These are phyloP conservation scores for Hypotaenidia okinawae DNA, from an alignment of 2,797 vertebrate species.

Conservation along the genomic window DNA sequence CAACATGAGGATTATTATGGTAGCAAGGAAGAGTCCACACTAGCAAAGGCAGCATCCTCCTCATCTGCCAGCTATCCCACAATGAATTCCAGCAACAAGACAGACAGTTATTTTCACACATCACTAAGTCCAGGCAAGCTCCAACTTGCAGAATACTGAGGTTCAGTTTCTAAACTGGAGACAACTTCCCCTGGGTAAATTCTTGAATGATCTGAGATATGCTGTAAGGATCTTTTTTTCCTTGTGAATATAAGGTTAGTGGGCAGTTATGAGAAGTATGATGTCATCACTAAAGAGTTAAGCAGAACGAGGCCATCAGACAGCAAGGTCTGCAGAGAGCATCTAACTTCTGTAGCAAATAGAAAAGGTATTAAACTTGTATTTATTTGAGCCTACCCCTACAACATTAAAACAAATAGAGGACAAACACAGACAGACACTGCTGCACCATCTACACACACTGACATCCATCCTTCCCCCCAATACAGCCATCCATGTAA, in stretches of 20 bases:
- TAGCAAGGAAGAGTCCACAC: not conserved
- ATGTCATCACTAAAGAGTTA: not conserved
- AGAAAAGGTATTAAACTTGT: not conserved
- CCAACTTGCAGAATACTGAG: not conserved
- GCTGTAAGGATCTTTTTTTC: not conserved
- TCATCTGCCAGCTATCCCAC: not conserved
- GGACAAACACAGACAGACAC: not conserved
- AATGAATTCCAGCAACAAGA: not conserved
- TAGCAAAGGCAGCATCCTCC: not conserved
- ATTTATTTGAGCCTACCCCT: not conserved
- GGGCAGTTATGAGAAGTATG: not conserved
- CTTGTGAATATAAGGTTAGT: not conserved
- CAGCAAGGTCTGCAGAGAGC: not conserved
- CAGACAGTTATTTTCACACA: constrained; percentile 12
- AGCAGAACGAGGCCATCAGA: not conserved
- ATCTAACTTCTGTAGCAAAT: not conserved
- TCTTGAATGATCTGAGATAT: not conserved
- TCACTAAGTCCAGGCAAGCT: not conserved
- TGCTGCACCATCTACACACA: not conserved
- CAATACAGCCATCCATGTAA: not conserved
- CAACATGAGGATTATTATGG: not conserved
- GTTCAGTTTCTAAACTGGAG: not conserved
- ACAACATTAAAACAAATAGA: not conserved
- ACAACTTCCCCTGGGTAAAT: not conserved
- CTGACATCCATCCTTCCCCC: not conserved